Evolutionary conservation across 1,140 invertebrate species (phyloP).

Genomic region (Hirudo medicinalis): DNA sequence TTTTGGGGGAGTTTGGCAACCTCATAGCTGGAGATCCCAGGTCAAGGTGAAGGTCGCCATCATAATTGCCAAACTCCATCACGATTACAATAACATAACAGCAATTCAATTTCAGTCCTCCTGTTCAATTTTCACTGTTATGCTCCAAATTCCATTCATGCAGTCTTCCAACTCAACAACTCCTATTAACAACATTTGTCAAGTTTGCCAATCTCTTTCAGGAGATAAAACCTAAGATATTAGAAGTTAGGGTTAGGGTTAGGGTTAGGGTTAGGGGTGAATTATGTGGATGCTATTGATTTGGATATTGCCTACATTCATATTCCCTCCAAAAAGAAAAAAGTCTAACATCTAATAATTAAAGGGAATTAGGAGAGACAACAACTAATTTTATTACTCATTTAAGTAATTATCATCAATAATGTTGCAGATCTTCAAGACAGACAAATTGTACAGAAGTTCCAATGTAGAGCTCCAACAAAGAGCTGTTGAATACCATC

Average conservation of each 20-base stretch:
- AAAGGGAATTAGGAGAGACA: too few species aligned
- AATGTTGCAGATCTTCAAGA: constrained; percentile 56
- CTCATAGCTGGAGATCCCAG: constrained; percentile 95
- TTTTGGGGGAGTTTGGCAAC: constrained; percentile 98
- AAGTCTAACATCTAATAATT: too few species aligned
- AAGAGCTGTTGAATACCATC: constrained; percentile 91
- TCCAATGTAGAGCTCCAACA: constrained; percentile 97
- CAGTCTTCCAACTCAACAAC: constrained; percentile 82
- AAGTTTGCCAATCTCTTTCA: constrained; percentile 99
- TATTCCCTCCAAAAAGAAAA: too few species aligned
- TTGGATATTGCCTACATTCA: too few species aligned
- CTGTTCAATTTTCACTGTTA: constrained; percentile 86
- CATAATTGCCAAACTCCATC: background rate
- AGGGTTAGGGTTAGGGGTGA: background rate
- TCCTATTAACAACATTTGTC: constrained; percentile 93
- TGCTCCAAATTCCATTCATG: constrained; percentile 93
- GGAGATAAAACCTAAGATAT: constrained; percentile 89
- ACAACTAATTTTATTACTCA: background rate
- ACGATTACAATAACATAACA: background rate
- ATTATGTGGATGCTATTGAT: background rate
- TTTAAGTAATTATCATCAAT: background rate
- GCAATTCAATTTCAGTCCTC: constrained; percentile 51
- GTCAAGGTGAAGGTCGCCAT: constrained; percentile 47
- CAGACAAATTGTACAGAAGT: constrained; percentile 66
- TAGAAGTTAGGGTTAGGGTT: constrained; percentile 55